phyloP scores from a whole-genome alignment of 2,797 vertebrate species.

The Propithecus perrieri region DNA sequence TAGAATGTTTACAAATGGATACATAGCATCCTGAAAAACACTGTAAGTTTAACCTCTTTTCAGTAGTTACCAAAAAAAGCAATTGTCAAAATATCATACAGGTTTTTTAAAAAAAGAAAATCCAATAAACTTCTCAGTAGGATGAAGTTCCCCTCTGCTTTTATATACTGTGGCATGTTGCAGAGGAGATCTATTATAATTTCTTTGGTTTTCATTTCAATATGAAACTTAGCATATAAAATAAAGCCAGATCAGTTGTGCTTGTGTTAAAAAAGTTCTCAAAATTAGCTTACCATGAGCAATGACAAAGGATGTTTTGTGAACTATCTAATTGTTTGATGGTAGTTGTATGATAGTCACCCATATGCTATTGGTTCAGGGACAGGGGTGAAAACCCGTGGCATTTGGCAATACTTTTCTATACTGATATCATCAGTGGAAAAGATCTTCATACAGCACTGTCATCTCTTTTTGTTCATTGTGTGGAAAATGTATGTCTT shows the following conservation, averaged over 20 bases:
- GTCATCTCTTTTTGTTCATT: not conserved
- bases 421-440: not conserved
- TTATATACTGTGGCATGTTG: not conserved
- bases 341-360: not conserved
- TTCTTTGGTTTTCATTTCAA: not conserved
- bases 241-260: not conserved
- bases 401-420: not conserved
- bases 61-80: constrained; percentile 50
- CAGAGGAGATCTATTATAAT: not conserved
- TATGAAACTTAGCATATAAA: constrained; percentile 48
- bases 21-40: constrained; percentile 33
- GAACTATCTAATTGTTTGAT: not conserved
- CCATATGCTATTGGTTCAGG: not conserved
- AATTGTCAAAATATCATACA: constrained; percentile 66
- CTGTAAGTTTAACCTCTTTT: constrained; percentile 56
- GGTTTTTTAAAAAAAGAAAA: constrained; percentile 42
- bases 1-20: not conserved
- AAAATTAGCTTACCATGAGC: not conserved
- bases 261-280: not conserved
- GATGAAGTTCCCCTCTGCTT: constrained; percentile 26
- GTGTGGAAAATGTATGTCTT: not conserved
- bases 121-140: constrained; percentile 3
- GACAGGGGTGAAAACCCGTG: not conserved
- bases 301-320: not conserved
- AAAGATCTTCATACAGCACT: not conserved